phyloP scores from a whole-genome alignment of 2,888 invertebrate species.

The Protonemura montana region DNA sequence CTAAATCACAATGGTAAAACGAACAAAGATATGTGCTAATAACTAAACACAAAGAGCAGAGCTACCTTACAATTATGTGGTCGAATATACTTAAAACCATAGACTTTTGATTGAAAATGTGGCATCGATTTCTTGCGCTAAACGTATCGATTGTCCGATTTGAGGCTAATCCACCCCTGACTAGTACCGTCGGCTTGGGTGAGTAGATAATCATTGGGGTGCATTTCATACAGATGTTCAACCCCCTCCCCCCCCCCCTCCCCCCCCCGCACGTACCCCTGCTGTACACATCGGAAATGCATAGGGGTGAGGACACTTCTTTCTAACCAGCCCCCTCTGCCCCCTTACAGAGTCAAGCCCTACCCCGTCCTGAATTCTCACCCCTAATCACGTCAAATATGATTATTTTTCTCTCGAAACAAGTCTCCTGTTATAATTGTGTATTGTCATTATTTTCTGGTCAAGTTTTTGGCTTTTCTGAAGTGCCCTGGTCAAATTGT shows the following conservation, averaged over 20 bases:
- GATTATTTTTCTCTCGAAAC: constrained; percentile 35
- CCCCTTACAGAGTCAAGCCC: neutral
- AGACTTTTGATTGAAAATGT: neutral
- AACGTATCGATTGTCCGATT: constrained; percentile 19
- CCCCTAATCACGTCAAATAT: neutral
- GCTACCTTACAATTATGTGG: neutral
- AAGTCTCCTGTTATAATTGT: neutral
- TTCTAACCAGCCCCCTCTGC: neutral
- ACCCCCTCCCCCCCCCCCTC: neutral
- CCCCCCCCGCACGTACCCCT: neutral
- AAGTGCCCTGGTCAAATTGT: neutral
- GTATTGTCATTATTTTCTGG: constrained; percentile 7
- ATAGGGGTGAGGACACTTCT: constrained; percentile 1
- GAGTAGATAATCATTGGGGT: constrained; percentile 39
- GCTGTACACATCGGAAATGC: neutral
- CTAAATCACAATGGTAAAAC: neutral
- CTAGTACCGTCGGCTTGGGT: constrained; percentile 13
- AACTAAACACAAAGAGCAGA: neutral
- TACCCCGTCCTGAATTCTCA: neutral
- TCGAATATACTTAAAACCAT: neutral
- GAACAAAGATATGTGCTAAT: neutral
- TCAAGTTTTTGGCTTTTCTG: neutral
- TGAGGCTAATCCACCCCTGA: constrained; percentile 25
- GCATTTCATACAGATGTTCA: constrained; percentile 41
- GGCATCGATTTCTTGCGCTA: neutral